Evolutionary conservation across 1,140 invertebrate species (phyloP).

Genomic region (Anagrus nilaparvatae): DNA sequence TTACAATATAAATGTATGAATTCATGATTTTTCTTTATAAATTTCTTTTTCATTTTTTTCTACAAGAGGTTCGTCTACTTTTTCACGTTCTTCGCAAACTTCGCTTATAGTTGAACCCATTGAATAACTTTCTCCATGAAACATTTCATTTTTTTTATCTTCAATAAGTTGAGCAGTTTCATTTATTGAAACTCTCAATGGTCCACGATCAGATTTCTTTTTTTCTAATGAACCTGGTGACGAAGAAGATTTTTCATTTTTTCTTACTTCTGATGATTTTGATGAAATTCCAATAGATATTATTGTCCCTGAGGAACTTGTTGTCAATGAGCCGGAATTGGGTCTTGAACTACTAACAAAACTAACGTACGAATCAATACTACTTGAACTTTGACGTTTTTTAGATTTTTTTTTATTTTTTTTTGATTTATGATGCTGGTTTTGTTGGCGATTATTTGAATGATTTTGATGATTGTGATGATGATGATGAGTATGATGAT

Average conservation of each 20-base stretch:
- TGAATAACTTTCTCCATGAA: not conserved
- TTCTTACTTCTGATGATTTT: conserved; percentile 25
- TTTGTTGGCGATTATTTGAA: not conserved
- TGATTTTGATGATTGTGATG: not conserved
- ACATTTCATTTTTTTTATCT: conserved; percentile 22
- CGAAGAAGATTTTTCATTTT: too few relatives aligned
- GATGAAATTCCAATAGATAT: conserved; percentile 21
- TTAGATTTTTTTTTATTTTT: conserved; percentile 10
- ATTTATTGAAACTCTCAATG: conserved; percentile 43
- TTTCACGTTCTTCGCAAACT: not conserved
- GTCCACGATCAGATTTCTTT: conserved; percentile 34
- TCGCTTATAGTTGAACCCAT: not conserved
- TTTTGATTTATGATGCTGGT: conserved; percentile 16
- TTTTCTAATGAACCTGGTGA: too few relatives aligned
- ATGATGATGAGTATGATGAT: not conserved
- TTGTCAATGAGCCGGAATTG: conserved; percentile 28
- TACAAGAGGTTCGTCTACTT: too few relatives aligned
- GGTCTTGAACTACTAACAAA: conserved; percentile 25
- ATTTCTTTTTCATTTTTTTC: too few relatives aligned
- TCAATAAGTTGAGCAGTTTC: conserved; percentile 44
- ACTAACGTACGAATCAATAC: conserved; percentile 29
- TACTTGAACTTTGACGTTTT: conserved; percentile 26
- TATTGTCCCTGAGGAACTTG: conserved; percentile 29
- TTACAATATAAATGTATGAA: too few relatives aligned
- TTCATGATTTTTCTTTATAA: too few relatives aligned